A percentile compares a stretch with the other conserved stretches of the same genome.
Conservation (phyloP, 2,797 vertebrate species). For the Pseudotriccus pelzelni region DNA sequence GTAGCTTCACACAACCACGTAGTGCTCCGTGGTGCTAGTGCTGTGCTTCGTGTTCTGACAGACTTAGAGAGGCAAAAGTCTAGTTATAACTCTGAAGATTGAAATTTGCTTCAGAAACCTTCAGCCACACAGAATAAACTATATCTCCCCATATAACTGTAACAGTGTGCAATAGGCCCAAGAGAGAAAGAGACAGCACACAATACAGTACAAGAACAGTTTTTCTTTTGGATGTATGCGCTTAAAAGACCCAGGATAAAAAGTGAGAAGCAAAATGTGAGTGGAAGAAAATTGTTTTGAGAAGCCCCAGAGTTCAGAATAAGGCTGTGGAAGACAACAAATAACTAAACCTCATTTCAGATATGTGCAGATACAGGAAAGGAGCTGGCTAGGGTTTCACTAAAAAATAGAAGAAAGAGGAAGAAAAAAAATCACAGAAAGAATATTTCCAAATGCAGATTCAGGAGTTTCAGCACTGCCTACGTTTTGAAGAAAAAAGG, state of each 20-base stretch:
- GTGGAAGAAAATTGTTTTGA: not conserved
- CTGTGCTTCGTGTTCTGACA: accelerated
- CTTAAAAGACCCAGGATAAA: not conserved
- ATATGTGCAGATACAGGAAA: not conserved
- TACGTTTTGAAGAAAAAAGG: slow-evolving; percentile 28
- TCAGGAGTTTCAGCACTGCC: not conserved
- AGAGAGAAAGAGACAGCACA: not conserved
- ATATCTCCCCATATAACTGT: not conserved
- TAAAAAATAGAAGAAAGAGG: not conserved
- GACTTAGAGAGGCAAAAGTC: not conserved
- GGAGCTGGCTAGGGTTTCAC: not conserved
- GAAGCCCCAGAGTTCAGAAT: not conserved
- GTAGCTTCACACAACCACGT: not conserved
- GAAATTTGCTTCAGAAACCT: not conserved
- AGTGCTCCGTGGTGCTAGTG: accelerated
- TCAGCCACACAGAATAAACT: not conserved
- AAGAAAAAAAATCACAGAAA: not conserved
- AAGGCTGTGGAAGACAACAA: not conserved
- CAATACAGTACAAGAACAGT: not conserved
- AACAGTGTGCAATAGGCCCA: accelerated
- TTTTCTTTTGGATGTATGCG: not conserved
- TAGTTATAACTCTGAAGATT: not conserved
- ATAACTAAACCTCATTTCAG: not conserved
- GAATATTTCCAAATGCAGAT: not conserved
- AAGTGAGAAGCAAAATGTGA: not conserved